Evolutionary conservation across 1,140 invertebrate species (phyloP).

Genomic region (Euglossa dilemma): DNA sequence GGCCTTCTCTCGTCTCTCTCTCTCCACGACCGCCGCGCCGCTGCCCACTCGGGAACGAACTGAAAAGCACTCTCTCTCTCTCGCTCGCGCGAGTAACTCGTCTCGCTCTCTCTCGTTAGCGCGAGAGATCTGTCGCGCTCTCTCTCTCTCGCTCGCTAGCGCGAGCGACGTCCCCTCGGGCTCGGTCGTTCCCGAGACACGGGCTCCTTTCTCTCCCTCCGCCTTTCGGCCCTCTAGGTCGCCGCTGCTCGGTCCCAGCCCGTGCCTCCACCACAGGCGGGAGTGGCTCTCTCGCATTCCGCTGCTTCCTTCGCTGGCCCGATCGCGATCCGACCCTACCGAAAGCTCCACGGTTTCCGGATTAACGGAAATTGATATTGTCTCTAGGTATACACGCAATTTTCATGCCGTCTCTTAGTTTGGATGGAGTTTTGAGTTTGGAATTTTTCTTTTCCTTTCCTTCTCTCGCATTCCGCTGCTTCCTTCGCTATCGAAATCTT

Average conservation of each 20-base stretch:
- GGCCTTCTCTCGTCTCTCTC: neutral
- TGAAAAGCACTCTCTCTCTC: conserved; percentile 8
- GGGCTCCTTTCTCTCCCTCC: conserved; percentile 36
- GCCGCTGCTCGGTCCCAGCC: conserved; percentile 39
- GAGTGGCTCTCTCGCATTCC: conserved; percentile 73
- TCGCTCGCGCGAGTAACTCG: neutral
- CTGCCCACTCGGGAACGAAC: conserved; percentile 13
- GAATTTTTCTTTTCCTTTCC: no score
- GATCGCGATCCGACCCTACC: conserved; percentile 39
- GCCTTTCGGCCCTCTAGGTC: conserved; percentile 29
- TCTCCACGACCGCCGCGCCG: neutral
- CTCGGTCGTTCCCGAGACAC: conserved; percentile 27
- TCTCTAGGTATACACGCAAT: no score
- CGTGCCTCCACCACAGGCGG: conserved; percentile 62
- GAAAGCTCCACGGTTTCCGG: conserved; percentile 46
- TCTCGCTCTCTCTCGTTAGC: no score
- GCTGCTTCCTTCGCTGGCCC: conserved; percentile 53
- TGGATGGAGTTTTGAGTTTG: no score
- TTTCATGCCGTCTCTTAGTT: no score
- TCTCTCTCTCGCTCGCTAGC: neutral
- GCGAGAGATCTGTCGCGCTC: no score
- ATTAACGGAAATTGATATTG: conserved; percentile 32
- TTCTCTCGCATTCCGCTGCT: no score
- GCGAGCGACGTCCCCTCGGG: neutral
- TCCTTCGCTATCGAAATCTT: no score